Percentiles rank a stretch among this genome's conserved stretches.
These are phyloP conservation scores for Protonibea diacanthus DNA, from an alignment of 2,797 vertebrate genomes.

Conservation along the genomic window DNA sequence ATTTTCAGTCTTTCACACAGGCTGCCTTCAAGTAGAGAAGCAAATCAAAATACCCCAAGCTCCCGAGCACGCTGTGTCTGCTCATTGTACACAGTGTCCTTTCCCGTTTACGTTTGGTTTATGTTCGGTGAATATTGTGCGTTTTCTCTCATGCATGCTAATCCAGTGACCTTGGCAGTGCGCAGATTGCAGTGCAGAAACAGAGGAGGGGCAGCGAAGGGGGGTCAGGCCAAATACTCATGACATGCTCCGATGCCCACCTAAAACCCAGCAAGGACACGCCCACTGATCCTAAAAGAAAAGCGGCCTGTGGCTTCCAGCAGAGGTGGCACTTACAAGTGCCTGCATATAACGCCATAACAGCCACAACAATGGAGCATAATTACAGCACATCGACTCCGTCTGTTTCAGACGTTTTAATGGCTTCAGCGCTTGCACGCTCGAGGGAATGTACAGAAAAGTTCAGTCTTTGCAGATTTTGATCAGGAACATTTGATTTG, in stretches of 20 bases:
- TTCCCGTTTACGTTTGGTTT: slow-evolving; percentile 61
- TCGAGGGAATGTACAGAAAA: slow-evolving; percentile 74
- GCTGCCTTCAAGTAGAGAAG: neutral
- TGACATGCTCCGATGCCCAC: slow-evolving; percentile 72
- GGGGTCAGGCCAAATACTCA: slow-evolving; percentile 66
- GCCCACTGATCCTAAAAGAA: slow-evolving; percentile 77
- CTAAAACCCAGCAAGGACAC: slow-evolving; percentile 72
- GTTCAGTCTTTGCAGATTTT: slow-evolving; percentile 66
- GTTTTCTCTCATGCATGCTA: slow-evolving; percentile 80
- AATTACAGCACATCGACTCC: slow-evolving; percentile 75
- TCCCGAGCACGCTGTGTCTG: slow-evolving; percentile 21
- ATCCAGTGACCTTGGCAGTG: slow-evolving; percentile 77
- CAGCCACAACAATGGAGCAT: slow-evolving; percentile 66
- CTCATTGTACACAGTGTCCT: slow-evolving; percentile 52
- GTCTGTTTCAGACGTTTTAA: slow-evolving; percentile 68
- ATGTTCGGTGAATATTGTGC: slow-evolving; percentile 70
- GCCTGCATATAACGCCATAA: slow-evolving; percentile 61
- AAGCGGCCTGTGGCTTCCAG: slow-evolving; percentile 66
- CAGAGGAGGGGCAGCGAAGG: slow-evolving; percentile 42
- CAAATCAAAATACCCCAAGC: slow-evolving; percentile 34
- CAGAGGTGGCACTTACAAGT: slow-evolving; percentile 78
- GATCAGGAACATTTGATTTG: slow-evolving; percentile 66
- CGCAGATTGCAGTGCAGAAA: slow-evolving; percentile 59
- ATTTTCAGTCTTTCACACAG: slow-evolving; percentile 18
- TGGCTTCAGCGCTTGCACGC: slow-evolving; percentile 70